Evolutionary conservation across 2,888 invertebrate species (phyloP).

Genomic region (Exephanes ischioxanthus): DNA sequence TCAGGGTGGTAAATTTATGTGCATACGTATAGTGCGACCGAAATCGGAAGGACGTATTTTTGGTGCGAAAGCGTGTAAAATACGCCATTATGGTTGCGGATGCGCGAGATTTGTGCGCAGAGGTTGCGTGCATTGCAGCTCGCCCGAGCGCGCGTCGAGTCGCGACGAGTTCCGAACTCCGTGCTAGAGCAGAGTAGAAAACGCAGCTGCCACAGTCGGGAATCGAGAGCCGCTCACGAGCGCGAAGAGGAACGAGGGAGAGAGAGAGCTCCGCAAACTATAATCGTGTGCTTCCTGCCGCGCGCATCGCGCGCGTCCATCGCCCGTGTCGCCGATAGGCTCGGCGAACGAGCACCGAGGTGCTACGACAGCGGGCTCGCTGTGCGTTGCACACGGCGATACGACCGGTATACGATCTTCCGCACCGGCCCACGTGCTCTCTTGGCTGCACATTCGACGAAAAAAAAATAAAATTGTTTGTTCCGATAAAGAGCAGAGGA

Average conservation of each 20-base stretch:
- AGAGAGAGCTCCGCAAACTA: conserved; percentile 65
- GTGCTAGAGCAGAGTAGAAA: conserved; percentile 31
- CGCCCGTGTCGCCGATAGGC: conserved; percentile 76
- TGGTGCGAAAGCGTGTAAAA: too few relatives aligned
- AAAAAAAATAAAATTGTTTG: conserved; percentile 18
- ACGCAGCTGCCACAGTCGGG: conserved; percentile 45
- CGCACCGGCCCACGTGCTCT: conserved; percentile 28
- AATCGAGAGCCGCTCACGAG: conserved; percentile 15
- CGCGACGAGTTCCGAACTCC: conserved; percentile 19
- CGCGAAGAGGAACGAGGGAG: conserved; percentile 36
- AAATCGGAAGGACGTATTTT: too few relatives aligned
- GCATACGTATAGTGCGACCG: too few relatives aligned
- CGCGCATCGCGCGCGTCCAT: conserved; percentile 74
- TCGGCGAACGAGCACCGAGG: conserved; percentile 67
- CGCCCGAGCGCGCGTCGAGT: conserved; percentile 3
- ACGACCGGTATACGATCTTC: conserved; percentile 28
- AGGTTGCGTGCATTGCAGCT: neutral
- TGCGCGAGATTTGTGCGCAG: neutral
- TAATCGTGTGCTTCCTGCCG: conserved; percentile 83
- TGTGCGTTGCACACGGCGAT: conserved; percentile 9
- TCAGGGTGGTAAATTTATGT: too few relatives aligned
- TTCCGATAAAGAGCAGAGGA: neutral
- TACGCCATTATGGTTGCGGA: neutral
- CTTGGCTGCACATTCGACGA: neutral
- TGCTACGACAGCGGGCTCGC: conserved; percentile 28